These are phyloP conservation scores for Agapornis canus DNA, from an alignment of 2,797 vertebrate species.

Conservation along the genomic window DNA sequence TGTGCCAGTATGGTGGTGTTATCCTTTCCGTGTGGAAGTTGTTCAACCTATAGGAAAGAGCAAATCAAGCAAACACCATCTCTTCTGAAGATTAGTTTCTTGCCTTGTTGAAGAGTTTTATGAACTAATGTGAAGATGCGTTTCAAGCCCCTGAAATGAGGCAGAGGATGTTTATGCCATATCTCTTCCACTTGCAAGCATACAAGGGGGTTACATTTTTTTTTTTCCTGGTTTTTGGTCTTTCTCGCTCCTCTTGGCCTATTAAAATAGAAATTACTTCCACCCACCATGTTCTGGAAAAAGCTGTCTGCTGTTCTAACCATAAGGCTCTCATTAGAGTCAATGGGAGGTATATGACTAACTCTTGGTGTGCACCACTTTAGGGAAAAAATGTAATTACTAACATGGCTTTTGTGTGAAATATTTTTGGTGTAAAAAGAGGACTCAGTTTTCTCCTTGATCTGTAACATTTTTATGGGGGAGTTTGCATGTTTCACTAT, in stretches of 20 bases:
- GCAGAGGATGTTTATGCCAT: not conserved
- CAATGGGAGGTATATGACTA: slow-evolving; percentile 48
- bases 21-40: not conserved
- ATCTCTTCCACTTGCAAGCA: not conserved
- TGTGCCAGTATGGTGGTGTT: not conserved
- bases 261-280: slow-evolving; percentile 55
- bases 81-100: not conserved
- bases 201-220: not conserved
- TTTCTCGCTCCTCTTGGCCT: not conserved
- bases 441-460: not conserved
- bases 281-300: slow-evolving; percentile 60
- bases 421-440: slow-evolving; percentile 2
- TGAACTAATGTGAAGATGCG: not conserved
- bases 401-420: not conserved
- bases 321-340: slow-evolving; percentile 56
- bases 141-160: not conserved
- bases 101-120: not conserved
- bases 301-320: slow-evolving; percentile 26
- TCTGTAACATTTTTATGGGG: slow-evolving; percentile 31
- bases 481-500: not conserved
- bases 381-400: not conserved
- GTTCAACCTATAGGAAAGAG: not conserved
- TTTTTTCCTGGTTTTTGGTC: not conserved
- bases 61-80: not conserved
- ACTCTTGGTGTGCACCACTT: slow-evolving; percentile 23